Conservation (phyloP, 2,797 vertebrate species). For the Synaphobranchus kaupii region DNA sequence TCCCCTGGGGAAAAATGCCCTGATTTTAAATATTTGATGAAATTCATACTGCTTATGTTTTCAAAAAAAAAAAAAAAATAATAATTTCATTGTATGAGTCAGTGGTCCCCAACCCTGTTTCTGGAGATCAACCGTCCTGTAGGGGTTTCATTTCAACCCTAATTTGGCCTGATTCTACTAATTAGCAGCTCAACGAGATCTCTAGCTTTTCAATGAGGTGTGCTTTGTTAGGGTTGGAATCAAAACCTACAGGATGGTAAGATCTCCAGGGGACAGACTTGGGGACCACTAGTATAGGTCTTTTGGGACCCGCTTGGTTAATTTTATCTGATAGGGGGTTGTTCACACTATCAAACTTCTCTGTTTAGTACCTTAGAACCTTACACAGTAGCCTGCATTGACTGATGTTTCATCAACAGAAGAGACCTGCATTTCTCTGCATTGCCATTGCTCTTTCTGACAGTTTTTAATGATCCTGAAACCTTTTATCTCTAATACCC, state of each 20-base stretch:
- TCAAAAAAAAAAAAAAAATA: neutral
- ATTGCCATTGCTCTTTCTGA: neutral
- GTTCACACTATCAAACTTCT: neutral
- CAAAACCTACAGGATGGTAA: too few relatives aligned
- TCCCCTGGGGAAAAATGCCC: neutral
- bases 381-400: neutral
- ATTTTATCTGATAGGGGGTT: neutral
- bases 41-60: neutral
- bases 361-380: neutral
- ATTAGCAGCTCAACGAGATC: too few relatives aligned
- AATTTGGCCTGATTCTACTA: too few relatives aligned
- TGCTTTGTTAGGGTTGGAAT: too few relatives aligned
- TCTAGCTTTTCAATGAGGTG: too few relatives aligned
- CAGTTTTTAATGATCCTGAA: neutral
- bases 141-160: too few relatives aligned
- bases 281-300: neutral
- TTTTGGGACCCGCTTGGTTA: neutral
- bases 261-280: too few relatives aligned
- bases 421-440: neutral
- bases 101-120: too few relatives aligned
- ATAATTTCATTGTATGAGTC: too few relatives aligned
- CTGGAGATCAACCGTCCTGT: too few relatives aligned
- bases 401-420: neutral
- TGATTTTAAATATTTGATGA: neutral
- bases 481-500: neutral